These are phyloP conservation scores for Eucera pruinosa DNA, from an alignment of 2,888 invertebrate species.

Conservation along the genomic window DNA sequence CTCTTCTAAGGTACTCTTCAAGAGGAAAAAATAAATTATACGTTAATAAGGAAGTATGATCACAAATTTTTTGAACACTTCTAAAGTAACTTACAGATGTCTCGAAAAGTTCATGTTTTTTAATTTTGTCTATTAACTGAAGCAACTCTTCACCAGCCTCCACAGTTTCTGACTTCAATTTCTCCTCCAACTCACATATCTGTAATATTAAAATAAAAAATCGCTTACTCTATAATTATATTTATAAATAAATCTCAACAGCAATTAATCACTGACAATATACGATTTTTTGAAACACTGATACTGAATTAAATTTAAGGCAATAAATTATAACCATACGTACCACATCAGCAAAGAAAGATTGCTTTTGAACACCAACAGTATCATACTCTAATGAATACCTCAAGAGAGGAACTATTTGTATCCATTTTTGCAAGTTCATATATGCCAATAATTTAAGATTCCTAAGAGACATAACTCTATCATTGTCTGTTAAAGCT, in stretches of 20 bases:
- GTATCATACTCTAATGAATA: conserved; percentile 84
- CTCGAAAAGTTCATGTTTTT: background rate
- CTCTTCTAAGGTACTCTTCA: conserved; percentile 18
- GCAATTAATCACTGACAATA: background rate
- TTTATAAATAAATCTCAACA: background rate
- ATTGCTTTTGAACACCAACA: accelerated
- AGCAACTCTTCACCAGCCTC: background rate
- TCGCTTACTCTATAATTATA: background rate
- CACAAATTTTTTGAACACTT: background rate
- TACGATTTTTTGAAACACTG: background rate
- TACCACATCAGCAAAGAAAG: conserved; percentile 50
- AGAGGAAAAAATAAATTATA: background rate
- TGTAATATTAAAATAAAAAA: background rate
- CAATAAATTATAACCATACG: background rate
- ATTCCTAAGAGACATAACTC: conserved; percentile 89
- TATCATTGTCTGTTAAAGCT: conserved; percentile 84
- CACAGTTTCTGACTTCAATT: accelerated
- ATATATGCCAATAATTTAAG: conserved; percentile 88
- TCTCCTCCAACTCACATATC: conserved; percentile 11
- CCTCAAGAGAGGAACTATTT: conserved; percentile 87
- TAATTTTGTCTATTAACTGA: background rate
- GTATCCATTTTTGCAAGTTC: conserved; percentile 87
- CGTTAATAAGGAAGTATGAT: background rate
- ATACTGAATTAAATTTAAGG: background rate
- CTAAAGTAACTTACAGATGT: background rate